These are phyloP conservation scores for Meteorus colon DNA, from an alignment of 2,888 invertebrate species.

Conservation along the genomic window DNA sequence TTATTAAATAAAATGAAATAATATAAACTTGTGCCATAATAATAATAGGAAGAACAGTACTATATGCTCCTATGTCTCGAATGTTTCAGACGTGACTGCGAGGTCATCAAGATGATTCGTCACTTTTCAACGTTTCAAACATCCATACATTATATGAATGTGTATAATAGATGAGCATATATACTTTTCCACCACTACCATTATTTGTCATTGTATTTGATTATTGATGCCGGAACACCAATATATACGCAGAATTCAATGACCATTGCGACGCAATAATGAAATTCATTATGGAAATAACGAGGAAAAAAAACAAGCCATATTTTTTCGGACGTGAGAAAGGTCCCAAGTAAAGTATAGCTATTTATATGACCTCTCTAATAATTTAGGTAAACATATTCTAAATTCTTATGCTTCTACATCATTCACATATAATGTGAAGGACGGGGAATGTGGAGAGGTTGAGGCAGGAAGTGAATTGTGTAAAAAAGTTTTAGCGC, in stretches of 20 bases:
- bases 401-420: background rate
- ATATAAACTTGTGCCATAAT: constrained; percentile 12
- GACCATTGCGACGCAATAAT: background rate
- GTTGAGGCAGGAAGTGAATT: too few species aligned
- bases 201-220: background rate
- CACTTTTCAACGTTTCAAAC: constrained; percentile 19
- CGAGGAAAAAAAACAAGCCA: background rate
- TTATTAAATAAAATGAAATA: background rate
- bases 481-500: too few species aligned
- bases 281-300: background rate
- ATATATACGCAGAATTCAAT: background rate
- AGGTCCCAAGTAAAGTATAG: background rate
- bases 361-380: background rate
- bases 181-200: background rate
- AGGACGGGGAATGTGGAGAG: too few species aligned
- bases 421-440: background rate
- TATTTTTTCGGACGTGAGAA: constrained; percentile 1
- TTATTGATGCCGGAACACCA: background rate
- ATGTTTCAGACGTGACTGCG: background rate
- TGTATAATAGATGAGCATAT: background rate
- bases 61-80: background rate
- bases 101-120: constrained; percentile 27
- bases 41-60: background rate
- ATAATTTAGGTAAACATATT: background rate
- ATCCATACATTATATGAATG: background rate